These are phyloP conservation scores for Leucopternis melanops DNA, from an alignment of 2,113 vertebrate genomes.

Conservation along the genomic window DNA sequence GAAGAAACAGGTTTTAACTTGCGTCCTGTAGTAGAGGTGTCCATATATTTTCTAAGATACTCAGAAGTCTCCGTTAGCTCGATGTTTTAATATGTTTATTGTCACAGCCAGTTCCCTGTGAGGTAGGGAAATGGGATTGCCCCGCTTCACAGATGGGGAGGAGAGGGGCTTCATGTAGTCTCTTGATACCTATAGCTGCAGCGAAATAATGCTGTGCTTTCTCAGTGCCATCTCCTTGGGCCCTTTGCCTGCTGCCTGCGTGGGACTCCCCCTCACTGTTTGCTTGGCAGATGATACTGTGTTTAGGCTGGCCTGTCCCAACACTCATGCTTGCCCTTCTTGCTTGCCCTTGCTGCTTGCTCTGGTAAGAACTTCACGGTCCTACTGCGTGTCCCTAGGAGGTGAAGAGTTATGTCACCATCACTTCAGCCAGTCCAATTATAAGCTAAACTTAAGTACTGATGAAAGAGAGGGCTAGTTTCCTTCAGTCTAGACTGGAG, in stretches of 20 bases:
- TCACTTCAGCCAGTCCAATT: neutral
- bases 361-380: rapidly evolving
- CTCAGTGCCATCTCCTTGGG: rapidly evolving
- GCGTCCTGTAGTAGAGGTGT: rapidly evolving
- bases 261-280: neutral
- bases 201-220: neutral
- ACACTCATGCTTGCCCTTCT: rapidly evolving
- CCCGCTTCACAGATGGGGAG: neutral
- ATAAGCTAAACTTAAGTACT: neutral
- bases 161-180: rapidly evolving
- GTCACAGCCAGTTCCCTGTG: neutral
- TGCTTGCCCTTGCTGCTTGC: neutral
- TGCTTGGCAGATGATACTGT: neutral
- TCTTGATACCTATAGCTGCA: neutral
- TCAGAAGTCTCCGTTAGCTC: neutral
- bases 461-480: neutral
- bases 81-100: neutral
- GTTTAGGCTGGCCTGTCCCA: neutral
- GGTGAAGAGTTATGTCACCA: neutral
- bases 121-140: neutral
- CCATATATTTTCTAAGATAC: neutral
- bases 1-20: neutral
- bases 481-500: neutral
- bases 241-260: neutral
- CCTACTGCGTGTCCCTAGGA: neutral